Base-by-base conservation (phyloP, 2,113 vertebrate species). In the Paracanthobrama guichenoti region DNA sequence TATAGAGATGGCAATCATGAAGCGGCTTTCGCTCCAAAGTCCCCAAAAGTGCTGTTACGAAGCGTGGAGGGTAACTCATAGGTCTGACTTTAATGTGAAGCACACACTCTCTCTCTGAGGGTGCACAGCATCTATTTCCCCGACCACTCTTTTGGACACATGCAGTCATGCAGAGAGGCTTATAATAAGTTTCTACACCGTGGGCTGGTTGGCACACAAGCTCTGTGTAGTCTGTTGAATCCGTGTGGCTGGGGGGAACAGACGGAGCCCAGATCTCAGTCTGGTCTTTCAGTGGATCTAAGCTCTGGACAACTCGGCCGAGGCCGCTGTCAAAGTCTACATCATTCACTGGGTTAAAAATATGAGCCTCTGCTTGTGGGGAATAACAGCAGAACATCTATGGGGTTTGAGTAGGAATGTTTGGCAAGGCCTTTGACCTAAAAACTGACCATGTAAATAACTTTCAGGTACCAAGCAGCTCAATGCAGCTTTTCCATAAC, bases 1-100 rank as follows among this genome's bases (percentile, higher is more conserved):
- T 72, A 22, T 66, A 48, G 79, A 71, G 80, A 85, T 87, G 67
- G 72, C 82, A 83, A 85, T 87, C 86, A 79, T 22, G 59, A 48
- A 66, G 62, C 24, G 67, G 76, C 55, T 87, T 85, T 87, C 26
- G 71, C 53, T 59, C 35, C 50, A 10, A 75, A 84, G 78, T 76
- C 53, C 84, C 75, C 80, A 73, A 83, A 87, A 85, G 86, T 87
- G 75, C 84, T 83, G 77, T 85, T 83, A 83, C 55, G 57, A 72
- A 53, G 6, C 46, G 84, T 74, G 79, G 84, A 76, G 86, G 82
- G 59, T 48, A 73, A 77, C 86, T 81, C 60, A 62, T 59, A 84
- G 86, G 77, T 60, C 66, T 83, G 62, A 71, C 60, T 48, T 35
- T 85, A 86, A 83, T 80, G 83, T 57, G 48, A 79, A 87, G 81